Conservation (phyloP, 2,797 vertebrate species). For the Acridotheres tristis region DNA sequence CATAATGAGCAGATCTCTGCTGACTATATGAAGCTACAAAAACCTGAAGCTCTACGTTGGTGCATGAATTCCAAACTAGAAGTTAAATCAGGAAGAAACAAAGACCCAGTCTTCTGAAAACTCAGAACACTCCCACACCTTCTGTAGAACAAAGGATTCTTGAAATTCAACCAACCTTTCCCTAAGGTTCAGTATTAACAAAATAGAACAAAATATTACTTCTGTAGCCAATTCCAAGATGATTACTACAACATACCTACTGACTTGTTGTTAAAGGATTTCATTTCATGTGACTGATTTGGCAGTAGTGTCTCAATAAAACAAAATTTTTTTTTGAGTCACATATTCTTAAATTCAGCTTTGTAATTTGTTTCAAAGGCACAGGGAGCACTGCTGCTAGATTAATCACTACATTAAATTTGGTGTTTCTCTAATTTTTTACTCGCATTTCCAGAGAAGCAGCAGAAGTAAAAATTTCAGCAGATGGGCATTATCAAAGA, state of each 20-base stretch:
- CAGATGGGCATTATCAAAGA: background rate
- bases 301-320: background rate
- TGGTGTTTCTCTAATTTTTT: background rate
- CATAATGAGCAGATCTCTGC: background rate
- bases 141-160: background rate
- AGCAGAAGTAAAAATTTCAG: background rate
- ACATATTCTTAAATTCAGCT: background rate
- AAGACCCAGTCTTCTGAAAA: background rate
- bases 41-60: background rate
- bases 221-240: background rate
- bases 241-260: background rate
- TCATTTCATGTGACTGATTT: background rate
- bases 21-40: background rate
- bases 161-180: background rate
- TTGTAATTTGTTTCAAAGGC: background rate
- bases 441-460: fast-evolving
- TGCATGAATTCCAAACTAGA: fast-evolving
- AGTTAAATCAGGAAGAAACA: background rate
- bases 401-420: background rate
- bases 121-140: background rate
- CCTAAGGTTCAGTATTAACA: background rate
- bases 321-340: background rate
- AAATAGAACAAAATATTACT: background rate
- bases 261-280: background rate
- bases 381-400: background rate